phyloP scores from a whole-genome alignment of 2,888 invertebrate genomes.

The Deilephila porcellus region DNA sequence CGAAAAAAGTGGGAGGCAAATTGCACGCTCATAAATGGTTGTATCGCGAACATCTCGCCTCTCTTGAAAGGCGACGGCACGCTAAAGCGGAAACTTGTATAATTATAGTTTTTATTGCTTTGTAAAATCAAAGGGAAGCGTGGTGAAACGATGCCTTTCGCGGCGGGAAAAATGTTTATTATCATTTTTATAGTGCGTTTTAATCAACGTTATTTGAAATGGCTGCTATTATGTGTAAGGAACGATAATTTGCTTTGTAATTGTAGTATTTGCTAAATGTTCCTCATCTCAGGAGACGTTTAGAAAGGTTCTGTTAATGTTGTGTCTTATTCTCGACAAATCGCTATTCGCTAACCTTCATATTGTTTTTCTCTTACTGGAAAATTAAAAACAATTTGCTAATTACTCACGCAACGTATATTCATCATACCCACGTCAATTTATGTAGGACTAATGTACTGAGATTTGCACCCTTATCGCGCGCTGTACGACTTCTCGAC shows the following conservation, averaged over 20 bases:
- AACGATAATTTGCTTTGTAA: not conserved
- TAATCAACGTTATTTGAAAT: constrained; percentile 4
- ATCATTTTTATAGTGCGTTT: constrained; percentile 11
- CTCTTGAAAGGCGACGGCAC: constrained; percentile 39
- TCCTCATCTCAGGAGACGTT: too few species aligned
- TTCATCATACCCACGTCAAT: too few species aligned
- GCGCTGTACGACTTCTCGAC: too few species aligned
- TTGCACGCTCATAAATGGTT: constrained; percentile 13
- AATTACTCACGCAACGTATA: too few species aligned
- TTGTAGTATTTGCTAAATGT: not conserved
- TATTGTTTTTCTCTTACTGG: too few species aligned
- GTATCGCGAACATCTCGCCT: constrained; percentile 25
- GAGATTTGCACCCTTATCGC: too few species aligned
- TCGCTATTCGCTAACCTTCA: too few species aligned
- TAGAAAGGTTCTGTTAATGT: too few species aligned
- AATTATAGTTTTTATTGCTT: constrained; percentile 30
- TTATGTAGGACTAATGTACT: too few species aligned
- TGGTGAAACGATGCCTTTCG: constrained; percentile 23
- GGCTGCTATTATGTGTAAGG: not conserved
- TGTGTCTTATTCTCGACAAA: too few species aligned
- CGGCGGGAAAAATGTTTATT: constrained; percentile 17
- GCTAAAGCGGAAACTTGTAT: constrained; percentile 32
- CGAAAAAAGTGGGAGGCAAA: constrained; percentile 25
- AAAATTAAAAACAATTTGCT: too few species aligned
- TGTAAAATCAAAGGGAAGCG: constrained; percentile 8